Conservation (phyloP, 2,113 vertebrate species). For the Thamnophis sirtalis region DNA sequence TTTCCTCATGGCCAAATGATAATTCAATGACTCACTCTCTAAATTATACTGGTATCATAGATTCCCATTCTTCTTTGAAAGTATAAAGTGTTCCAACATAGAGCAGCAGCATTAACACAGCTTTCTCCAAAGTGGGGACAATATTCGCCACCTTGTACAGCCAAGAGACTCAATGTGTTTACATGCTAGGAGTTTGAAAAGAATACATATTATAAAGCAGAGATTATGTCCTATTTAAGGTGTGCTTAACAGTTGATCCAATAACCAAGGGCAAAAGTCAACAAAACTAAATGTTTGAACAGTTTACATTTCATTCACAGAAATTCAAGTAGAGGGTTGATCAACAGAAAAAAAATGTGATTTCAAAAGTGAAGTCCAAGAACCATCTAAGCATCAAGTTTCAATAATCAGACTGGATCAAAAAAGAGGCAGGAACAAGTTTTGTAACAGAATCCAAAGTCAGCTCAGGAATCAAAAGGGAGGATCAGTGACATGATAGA, state of each 20-base stretch:
- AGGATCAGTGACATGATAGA: background rate
- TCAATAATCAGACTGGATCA: background rate
- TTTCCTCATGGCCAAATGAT: slow-evolving; percentile 53
- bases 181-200: background rate
- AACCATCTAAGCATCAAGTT: background rate
- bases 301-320: background rate
- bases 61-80: slow-evolving; percentile 46
- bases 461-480: background rate
- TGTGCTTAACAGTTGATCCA: background rate
- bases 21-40: slow-evolving; percentile 68
- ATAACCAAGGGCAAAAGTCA: background rate
- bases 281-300: background rate
- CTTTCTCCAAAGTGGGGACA: fast-evolving
- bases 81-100: background rate
- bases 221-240: background rate
- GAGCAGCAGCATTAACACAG: background rate
- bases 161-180: background rate
- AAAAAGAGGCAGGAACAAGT: background rate
- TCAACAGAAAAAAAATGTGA: background rate
- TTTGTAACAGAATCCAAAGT: background rate
- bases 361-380: background rate
- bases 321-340: background rate
- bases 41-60: slow-evolving; percentile 23
- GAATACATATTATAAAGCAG: background rate
- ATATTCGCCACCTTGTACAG: background rate